phyloP scores from a whole-genome alignment of 92 coral and sea anemone genomes.

The Virgularia gustaviana region DNA sequence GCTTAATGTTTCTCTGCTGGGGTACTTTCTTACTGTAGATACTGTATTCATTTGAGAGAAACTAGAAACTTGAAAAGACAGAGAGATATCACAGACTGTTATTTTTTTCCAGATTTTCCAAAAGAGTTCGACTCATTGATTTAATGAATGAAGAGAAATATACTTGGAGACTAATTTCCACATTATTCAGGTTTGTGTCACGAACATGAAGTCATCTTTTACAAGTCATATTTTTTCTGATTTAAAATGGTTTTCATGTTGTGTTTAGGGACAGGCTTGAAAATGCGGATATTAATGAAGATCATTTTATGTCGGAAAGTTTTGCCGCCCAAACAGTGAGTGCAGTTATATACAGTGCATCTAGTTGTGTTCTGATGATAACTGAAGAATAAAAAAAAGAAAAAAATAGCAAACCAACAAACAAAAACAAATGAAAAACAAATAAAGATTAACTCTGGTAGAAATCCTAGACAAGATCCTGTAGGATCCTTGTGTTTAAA shows the following conservation, averaged over 20 bases:
- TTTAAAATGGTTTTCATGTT: neutral
- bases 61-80: no score
- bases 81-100: no score
- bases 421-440: no score
- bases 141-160: conserved; percentile 79
- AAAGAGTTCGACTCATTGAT: conserved; percentile 67
- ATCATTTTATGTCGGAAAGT: conserved; percentile 60
- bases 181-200: conserved; percentile 67
- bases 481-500: no score
- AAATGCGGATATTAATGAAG: conserved; percentile 59
- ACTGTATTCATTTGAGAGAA: neutral
- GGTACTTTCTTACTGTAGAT: no score
- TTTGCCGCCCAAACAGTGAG: conserved; percentile 37
- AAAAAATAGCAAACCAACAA: neutral
- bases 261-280: conserved; percentile 73
- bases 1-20: no score
- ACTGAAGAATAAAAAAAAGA: no score
- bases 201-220: neutral
- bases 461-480: neutral
- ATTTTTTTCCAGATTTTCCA: conserved; percentile 80
- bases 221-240: neutral
- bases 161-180: conserved; percentile 96
- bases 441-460: neutral
- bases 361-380: no score
- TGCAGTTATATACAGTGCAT: no score